Evolutionary conservation across 2,113 vertebrate genomes (phyloP).

Genomic region (Sciurus niger): DNA sequence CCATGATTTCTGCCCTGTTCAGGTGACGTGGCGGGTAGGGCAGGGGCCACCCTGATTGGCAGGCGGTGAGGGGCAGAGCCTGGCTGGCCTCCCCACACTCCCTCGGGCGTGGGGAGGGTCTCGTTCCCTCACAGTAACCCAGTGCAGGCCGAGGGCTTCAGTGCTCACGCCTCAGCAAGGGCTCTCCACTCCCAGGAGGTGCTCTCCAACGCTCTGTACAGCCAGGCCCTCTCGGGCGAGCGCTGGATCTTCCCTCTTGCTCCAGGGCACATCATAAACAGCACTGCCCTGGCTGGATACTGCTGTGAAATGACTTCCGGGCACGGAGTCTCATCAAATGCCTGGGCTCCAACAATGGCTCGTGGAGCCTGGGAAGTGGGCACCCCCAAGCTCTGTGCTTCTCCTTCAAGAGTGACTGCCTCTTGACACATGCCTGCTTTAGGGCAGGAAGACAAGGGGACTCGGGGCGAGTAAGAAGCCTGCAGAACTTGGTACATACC

Average conservation of each 20-base stretch:
- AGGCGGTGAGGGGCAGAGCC: too few species aligned
- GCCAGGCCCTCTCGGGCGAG: not conserved
- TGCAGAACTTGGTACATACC: conserved; percentile 81
- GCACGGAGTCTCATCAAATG: too few species aligned
- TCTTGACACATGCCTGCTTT: not conserved
- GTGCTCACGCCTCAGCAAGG: not conserved
- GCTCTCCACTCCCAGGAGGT: too few species aligned
- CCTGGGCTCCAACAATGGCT: too few species aligned
- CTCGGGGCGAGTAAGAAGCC: too few species aligned
- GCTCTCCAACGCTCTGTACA: too few species aligned
- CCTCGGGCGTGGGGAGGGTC: rapidly evolving
- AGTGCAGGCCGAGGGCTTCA: too few species aligned
- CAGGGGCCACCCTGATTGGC: too few species aligned
- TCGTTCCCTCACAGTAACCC: not conserved
- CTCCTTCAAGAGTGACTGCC: too few species aligned
- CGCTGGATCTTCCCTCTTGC: not conserved
- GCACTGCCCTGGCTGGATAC: not conserved
- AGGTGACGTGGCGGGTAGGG: not conserved
- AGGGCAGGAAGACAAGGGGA: not conserved
- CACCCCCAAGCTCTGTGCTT: not conserved
- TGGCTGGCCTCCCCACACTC: too few species aligned
- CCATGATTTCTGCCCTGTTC: not conserved
- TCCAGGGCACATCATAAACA: not conserved
- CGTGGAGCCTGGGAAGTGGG: not conserved
- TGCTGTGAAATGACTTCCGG: not conserved